Percentiles rank a stretch among this genome's conserved stretches.
phyloP scores from a whole-genome alignment of 2,113 vertebrate genomes.

The Thunnus thynnus region DNA sequence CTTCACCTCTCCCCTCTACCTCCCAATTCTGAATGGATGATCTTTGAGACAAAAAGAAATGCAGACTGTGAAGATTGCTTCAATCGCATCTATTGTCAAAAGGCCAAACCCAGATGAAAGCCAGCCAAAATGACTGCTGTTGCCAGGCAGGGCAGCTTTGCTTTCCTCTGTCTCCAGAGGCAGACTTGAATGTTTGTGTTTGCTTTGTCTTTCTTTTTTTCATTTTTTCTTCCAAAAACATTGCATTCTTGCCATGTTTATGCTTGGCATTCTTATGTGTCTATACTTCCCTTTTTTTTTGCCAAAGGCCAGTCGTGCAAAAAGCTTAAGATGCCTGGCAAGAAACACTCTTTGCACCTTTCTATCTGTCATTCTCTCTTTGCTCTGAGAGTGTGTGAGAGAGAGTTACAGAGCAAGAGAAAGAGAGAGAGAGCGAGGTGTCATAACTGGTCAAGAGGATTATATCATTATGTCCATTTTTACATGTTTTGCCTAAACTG shows the following conservation, averaged over 20 bases:
- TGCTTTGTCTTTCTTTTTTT: slow-evolving; percentile 38
- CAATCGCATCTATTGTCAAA: slow-evolving; percentile 67
- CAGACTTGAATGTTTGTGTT: slow-evolving; percentile 53
- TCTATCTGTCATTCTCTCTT: slow-evolving; percentile 29
- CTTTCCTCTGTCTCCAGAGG: slow-evolving; percentile 60
- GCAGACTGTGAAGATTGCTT: slow-evolving; percentile 64
- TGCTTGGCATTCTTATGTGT: slow-evolving; percentile 49
- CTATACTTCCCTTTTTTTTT: slow-evolving; percentile 26
- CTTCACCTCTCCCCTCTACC: slow-evolving; percentile 25
- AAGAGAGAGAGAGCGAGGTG: slow-evolving; percentile 2
- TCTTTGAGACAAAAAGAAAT: slow-evolving; percentile 72
- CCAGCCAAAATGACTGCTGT: slow-evolving; percentile 58
- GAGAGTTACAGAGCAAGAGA: background rate
- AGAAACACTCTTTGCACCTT: slow-evolving; percentile 42
- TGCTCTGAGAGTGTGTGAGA: slow-evolving; percentile 28
- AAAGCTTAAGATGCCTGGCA: slow-evolving; percentile 34
- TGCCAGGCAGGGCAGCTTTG: slow-evolving; percentile 62
- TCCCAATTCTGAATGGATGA: slow-evolving; percentile 60
- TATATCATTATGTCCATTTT: slow-evolving; percentile 22
- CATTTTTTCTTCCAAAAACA: slow-evolving; percentile 34
- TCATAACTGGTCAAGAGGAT: slow-evolving; percentile 28
- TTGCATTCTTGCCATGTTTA: slow-evolving; percentile 31
- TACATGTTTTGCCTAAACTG: slow-evolving; percentile 6
- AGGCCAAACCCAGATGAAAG: slow-evolving; percentile 70
- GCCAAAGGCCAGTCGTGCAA: slow-evolving; percentile 52